Evolutionary conservation across 2,113 vertebrate species (phyloP), one percentile per base, ranked within the genome.

Genomic region (Phyllostomus hastatus): DNA sequence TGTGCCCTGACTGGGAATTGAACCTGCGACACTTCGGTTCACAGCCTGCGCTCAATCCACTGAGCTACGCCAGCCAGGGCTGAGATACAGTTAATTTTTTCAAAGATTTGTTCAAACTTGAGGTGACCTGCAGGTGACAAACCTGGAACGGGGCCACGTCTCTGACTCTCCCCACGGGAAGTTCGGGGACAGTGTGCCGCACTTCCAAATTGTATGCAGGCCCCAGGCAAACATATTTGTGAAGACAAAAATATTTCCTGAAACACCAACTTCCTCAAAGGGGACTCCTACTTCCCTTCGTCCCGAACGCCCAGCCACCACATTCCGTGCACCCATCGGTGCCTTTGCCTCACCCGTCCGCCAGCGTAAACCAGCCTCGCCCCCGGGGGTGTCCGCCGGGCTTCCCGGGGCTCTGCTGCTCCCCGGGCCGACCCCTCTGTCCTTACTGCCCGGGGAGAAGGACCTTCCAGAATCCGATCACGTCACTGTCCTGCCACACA

Each of bases 341-440:
- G 26, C 0, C 14, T 2, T 15, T n/a, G 31, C 33, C 26, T 28
- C 22, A 5, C 1, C 78, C 22, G 8, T n/a, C 35, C 0, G 2
- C 50, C 10, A 3, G 43, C 59, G 14, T 0, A 14, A 17, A 9
- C 14, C 16, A 9, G 46, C n/a, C 6, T 35, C 33, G 17, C 16
- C 2, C 10, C 4, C 9, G 0, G 3, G 28, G 4, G 0, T 73
- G 10, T 15, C 3, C 4, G 28, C 10, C 19, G 31, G 33, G 24
- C 10, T 54, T 35, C 69, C 43, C 26, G 2, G 5, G 22, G 19
- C 38, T 10, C 28, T 90, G 28, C 66, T 52, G 5, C 17, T 17
- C 73, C 15, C 5, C 0, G 10, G 33, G 19, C 8, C 17, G 26
- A 15, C 24, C 20, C 10, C 4, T 31, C 31, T 41, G 4, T n/a